Evolutionary conservation across 2,797 vertebrate genomes (phyloP).

Genomic region (Esox masquinongy): DNA sequence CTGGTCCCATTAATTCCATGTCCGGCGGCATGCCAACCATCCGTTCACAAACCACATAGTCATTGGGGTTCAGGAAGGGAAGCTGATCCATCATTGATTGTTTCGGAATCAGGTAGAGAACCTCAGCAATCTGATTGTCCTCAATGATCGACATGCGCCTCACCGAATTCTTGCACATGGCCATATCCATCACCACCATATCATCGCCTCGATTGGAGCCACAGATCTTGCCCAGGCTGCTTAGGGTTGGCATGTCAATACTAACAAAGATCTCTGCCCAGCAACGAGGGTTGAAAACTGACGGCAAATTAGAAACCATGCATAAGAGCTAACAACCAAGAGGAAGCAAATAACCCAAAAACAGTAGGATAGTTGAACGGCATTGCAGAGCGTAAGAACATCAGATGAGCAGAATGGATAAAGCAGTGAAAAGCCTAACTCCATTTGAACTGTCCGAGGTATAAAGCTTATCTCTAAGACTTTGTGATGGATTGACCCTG

Average conservation of each 20-base stretch:
- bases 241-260: constrained; percentile 79
- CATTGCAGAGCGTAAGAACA: not conserved
- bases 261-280: constrained; percentile 44
- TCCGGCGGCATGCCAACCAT: constrained; percentile 58
- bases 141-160: constrained; percentile 83
- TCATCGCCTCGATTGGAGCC: constrained; percentile 73
- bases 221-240: constrained; percentile 83
- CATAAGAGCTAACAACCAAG: constrained; percentile 4
- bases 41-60: constrained; percentile 81
- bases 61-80: constrained; percentile 81
- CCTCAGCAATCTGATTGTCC: constrained; percentile 78
- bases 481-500: constrained; percentile 35
- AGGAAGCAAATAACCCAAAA: not conserved
- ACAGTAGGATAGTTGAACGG: not conserved
- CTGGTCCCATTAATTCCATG: constrained; percentile 6
- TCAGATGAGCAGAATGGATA: not conserved
- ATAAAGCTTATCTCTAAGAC: constrained; percentile 46
- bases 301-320: constrained; percentile 57
- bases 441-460: constrained; percentile 23
- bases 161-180: constrained; percentile 75
- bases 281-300: constrained; percentile 38
- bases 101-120: constrained; percentile 82
- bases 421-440: constrained; percentile 21
- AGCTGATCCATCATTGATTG: constrained; percentile 84
- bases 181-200: constrained; percentile 73